Evolutionary conservation across 2,113 vertebrate genomes (phyloP), one percentile per base, ranked within the genome.

Genomic region (Ciconia stormi): DNA sequence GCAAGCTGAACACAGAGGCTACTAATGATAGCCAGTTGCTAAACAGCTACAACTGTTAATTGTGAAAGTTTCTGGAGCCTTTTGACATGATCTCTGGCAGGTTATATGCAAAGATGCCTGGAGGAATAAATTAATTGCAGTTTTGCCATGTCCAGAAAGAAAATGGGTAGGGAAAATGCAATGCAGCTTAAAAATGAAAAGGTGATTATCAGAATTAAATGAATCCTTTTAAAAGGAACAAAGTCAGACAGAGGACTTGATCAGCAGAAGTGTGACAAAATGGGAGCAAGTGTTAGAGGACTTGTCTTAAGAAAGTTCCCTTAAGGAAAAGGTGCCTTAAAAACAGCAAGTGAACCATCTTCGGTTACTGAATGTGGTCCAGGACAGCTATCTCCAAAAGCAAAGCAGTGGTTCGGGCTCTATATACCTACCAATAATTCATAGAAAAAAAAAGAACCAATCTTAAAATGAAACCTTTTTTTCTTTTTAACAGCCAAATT

Each of bases 61-160:
- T 94, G 69, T 86, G 65, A 69, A 97, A 95, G 90, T 95, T 97
- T 88, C 82, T 65, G 69, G 40, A 93, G 90, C 36, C 80, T 91
- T 92, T 96, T 87, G 72, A 95, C 79, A 66, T 42, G 63, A 84
- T 77, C 87, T 93, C 66, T 83, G 61, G 47, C 42, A 91, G 71
- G 38, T 84, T 77, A 82, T 67, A 86, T 50, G 72, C 85, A 93
- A 88, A 95, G 61, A 21, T 29, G 86, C 72, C 23, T 38, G 61
- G 40, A 91, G 85, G 52, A 88, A 94, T 79, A 84, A 95, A 95
- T 88, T 81, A 96, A 86, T 55, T 90, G 62, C 46, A 66, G 52
- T 9, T 93, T 86, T 91, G 32, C 10, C 40, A 22, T 42, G 11
- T 44, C 72, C 65, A 82, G 56, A 67, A 90, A 70, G 63, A 89